Conservation (phyloP, 1,140 invertebrate genomes). For the Tyrophagus putrescentiae region DNA sequence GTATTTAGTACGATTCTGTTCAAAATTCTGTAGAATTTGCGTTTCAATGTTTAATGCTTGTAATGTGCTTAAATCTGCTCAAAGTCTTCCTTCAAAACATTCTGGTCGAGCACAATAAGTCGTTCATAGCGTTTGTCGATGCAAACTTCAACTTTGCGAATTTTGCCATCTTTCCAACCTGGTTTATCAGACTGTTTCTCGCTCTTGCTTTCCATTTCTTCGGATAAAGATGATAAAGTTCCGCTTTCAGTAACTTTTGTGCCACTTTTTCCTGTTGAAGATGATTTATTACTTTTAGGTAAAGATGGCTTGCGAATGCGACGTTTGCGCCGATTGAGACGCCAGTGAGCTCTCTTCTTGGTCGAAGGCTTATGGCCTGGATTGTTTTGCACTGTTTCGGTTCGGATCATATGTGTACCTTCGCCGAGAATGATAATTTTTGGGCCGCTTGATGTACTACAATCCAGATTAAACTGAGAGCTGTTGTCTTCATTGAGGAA, state of each 20-base stretch:
- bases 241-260: not conserved
- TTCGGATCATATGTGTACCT: constrained; percentile 7
- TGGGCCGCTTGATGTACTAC: too few relatives aligned
- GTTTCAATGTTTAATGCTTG: too few relatives aligned
- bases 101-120: not conserved
- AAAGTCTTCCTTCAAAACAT: not conserved
- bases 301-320: too few relatives aligned
- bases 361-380: too few relatives aligned
- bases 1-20: not conserved
- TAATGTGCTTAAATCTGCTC: not conserved
- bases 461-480: too few relatives aligned
- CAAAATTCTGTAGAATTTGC: too few relatives aligned
- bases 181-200: not conserved
- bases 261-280: not conserved
- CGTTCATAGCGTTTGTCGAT: not conserved
- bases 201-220: not conserved
- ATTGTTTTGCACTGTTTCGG: not conserved
- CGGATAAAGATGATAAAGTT: not conserved
- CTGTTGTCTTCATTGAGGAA: not conserved
- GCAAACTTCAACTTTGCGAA: not conserved
- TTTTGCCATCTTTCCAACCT: not conserved
- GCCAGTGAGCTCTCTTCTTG: too few relatives aligned
- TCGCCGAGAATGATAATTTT: not conserved
- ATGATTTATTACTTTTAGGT: too few relatives aligned
- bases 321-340: too few relatives aligned